Evolutionary conservation across 2,888 invertebrate genomes (phyloP).

Genomic region (Cantharis rufa): DNA sequence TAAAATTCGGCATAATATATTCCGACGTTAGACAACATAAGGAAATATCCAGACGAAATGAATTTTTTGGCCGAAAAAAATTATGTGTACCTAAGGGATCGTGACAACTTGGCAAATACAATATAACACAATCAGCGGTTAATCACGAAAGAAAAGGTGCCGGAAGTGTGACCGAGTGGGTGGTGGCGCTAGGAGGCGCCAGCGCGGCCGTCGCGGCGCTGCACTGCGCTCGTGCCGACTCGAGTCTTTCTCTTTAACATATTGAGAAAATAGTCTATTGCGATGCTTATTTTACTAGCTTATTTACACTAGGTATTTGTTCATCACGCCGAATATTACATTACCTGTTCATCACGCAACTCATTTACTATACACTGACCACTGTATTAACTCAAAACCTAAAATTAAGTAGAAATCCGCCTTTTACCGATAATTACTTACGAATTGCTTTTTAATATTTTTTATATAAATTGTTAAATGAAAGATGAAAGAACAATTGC

Average conservation of each 20-base stretch:
- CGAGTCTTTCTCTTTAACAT: slow-evolving; percentile 27
- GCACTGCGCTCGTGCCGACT: slow-evolving; percentile 45
- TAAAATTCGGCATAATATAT: not conserved
- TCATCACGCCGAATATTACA: slow-evolving; percentile 21
- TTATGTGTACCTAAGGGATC: slow-evolving; percentile 8
- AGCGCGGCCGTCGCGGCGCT: slow-evolving; percentile 50
- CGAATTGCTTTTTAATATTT: not conserved
- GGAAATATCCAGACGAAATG: not conserved
- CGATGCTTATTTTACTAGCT: slow-evolving; percentile 24
- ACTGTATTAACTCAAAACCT: not conserved
- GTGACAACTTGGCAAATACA: slow-evolving; percentile 28
- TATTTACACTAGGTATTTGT: slow-evolving; percentile 24
- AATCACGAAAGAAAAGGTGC: slow-evolving; percentile 46
- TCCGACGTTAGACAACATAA: not conserved
- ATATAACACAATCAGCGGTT: slow-evolving; percentile 38
- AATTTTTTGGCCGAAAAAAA: not conserved
- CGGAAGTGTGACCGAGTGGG: slow-evolving; percentile 44
- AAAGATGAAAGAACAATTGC: not conserved
- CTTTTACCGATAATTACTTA: not conserved
- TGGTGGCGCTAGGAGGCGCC: slow-evolving; percentile 52
- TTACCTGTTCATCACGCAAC: slow-evolving; percentile 25
- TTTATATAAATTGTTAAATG: not conserved
- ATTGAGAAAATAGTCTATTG: slow-evolving; percentile 27
- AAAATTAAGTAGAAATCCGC: not conserved
- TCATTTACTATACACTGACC: not conserved